These are phyloP conservation scores for Drosophila histrio DNA, from an alignment of 2,888 invertebrate species.

Conservation along the genomic window DNA sequence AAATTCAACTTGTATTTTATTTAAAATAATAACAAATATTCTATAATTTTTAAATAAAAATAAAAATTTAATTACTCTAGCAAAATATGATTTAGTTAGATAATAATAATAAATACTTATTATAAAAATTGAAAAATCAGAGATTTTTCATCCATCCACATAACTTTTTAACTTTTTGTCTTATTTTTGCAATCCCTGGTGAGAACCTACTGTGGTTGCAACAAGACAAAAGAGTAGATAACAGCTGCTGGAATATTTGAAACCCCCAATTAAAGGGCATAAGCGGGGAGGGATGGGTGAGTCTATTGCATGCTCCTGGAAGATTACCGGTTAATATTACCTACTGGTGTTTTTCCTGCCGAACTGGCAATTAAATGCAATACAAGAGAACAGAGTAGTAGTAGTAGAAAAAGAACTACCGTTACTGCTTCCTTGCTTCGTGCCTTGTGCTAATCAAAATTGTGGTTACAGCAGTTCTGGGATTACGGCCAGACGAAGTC, in stretches of 20 bases:
- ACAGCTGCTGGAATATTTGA: conserved; percentile 19
- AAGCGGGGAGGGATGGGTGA: not conserved
- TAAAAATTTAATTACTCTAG: too few species aligned
- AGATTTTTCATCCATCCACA: too few species aligned
- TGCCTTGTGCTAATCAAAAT: conserved; percentile 52
- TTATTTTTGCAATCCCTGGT: too few species aligned
- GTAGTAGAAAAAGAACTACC: not conserved
- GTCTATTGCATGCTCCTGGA: conserved; percentile 19
- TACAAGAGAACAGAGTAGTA: conserved; percentile 12
- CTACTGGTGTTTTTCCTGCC: not conserved
- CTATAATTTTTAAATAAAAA: too few species aligned
- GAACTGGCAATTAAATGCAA: conserved; percentile 51
- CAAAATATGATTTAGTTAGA: too few species aligned
- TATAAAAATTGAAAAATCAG: too few species aligned
- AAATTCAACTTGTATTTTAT: too few species aligned
- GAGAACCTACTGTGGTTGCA: conserved; percentile 20
- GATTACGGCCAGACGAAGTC: conserved; percentile 16
- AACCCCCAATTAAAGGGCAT: conserved; percentile 44
- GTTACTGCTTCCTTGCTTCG: conserved; percentile 23
- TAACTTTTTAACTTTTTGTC: too few species aligned
- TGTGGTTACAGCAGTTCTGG: conserved; percentile 39
- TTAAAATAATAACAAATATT: too few species aligned
- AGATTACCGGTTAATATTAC: conserved; percentile 47
- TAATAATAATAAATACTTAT: too few species aligned
- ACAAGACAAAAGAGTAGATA: conserved; percentile 34